These are phyloP conservation scores for Empidonax alnorum DNA, from an alignment of 2,113 vertebrate genomes.

Conservation along the genomic window DNA sequence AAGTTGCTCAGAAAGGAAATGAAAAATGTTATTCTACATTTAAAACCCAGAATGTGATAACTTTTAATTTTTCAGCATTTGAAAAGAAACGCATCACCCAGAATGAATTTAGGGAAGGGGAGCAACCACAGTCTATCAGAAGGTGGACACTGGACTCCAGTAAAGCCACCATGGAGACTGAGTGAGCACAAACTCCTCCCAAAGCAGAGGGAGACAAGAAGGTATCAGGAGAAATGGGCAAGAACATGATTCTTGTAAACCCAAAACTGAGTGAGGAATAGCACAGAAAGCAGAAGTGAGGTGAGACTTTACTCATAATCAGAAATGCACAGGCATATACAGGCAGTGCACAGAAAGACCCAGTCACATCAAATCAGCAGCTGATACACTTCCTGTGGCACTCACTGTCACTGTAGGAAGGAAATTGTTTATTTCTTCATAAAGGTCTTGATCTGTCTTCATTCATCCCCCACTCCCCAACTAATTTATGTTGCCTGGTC, in stretches of 20 bases:
- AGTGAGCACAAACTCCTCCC: not conserved
- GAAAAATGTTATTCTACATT: not conserved
- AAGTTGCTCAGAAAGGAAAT: not conserved
- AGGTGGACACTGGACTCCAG: not conserved
- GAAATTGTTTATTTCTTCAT: not conserved
- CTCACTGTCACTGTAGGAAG: not conserved
- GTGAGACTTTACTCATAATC: not conserved
- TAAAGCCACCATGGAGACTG: not conserved
- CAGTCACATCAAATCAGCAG: not conserved
- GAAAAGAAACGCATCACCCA: not conserved
- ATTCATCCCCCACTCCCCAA: not conserved
- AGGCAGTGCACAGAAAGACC: not conserved
- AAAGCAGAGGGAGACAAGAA: not conserved
- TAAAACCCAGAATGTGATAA: not conserved
- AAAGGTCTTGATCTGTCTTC: not conserved
- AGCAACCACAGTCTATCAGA: accelerated
- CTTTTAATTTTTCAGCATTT: not conserved
- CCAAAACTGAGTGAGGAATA: not conserved
- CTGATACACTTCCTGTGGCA: not conserved
- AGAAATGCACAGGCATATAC: not conserved
- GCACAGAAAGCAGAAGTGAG: not conserved
- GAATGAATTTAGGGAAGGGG: not conserved
- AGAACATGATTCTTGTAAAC: accelerated
- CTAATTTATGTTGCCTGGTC: not conserved
- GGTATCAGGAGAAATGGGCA: not conserved